These are phyloP conservation scores for Ariopsis seemanni DNA, from an alignment of 2,113 vertebrate species.

Conservation along the genomic window DNA sequence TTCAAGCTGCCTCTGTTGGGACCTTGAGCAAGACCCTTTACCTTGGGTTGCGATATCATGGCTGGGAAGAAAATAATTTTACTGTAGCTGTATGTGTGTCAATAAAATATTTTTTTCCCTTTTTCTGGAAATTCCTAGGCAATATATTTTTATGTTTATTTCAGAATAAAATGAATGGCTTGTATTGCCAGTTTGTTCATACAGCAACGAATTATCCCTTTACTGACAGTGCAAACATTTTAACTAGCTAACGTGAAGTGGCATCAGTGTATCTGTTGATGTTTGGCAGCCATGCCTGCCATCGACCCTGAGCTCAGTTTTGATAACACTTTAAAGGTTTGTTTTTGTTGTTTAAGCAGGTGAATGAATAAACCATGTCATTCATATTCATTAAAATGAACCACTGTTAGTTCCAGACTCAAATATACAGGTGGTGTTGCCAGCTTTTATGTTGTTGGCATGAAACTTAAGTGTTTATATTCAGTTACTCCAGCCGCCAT, in stretches of 20 bases:
- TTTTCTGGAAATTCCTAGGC: background rate
- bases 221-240: background rate
- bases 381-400: background rate
- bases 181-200: background rate
- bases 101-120: background rate
- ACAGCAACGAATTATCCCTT: background rate
- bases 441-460: background rate
- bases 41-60: background rate
- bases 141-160: background rate
- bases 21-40: background rate
- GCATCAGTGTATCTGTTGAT: background rate
- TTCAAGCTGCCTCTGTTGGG: background rate
- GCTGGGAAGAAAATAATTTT: background rate
- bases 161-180: background rate
- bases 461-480: background rate
- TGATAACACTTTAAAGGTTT: background rate
- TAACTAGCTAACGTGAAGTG: background rate
- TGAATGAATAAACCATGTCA: background rate
- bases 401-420: background rate
- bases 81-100: background rate
- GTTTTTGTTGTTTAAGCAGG: background rate
- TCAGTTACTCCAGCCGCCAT: background rate
- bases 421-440: background rate
- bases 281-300: background rate
- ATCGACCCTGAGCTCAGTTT: background rate